phyloP scores from a whole-genome alignment of 2,113 vertebrate genomes.

The Cololabis saira region DNA sequence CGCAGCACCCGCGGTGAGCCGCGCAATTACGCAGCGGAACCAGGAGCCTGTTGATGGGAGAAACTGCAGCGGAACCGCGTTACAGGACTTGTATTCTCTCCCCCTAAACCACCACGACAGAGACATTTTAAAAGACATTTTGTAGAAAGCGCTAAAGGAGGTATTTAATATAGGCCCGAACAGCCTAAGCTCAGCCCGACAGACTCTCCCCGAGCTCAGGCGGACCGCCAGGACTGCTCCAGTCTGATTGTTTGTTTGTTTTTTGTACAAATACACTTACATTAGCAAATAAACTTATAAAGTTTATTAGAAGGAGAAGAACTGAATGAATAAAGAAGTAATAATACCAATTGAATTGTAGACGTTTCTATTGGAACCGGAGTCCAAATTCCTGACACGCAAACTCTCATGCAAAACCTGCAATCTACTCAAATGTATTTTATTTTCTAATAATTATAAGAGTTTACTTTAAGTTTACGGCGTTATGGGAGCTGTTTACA shows the following conservation, averaged over 20 bases:
- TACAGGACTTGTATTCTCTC: conserved; percentile 41
- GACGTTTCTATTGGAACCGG: conserved; percentile 64
- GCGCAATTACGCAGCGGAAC: conserved; percentile 37
- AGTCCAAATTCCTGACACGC: conserved; percentile 26
- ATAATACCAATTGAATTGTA: conserved; percentile 69
- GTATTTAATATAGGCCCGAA: conserved; percentile 77
- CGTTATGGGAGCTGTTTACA: too few relatives aligned
- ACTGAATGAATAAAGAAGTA: conserved; percentile 83
- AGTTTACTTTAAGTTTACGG: too few relatives aligned
- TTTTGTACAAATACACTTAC: conserved; percentile 87
- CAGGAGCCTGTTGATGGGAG: conserved; percentile 65
- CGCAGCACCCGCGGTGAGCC: conserved; percentile 90
- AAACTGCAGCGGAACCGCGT: conserved; percentile 72
- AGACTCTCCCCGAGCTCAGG: conserved; percentile 64
- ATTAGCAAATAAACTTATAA: conserved; percentile 85
- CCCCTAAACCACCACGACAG: conserved; percentile 39
- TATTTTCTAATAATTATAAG: too few relatives aligned
- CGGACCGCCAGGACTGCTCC: conserved; percentile 74
- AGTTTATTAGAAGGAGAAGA: conserved; percentile 86
- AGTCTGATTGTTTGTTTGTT: conserved; percentile 83
- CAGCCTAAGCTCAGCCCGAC: conserved; percentile 42
- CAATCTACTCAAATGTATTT: neutral
- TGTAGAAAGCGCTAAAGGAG: conserved; percentile 72
- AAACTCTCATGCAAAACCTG: neutral
- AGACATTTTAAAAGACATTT: conserved; percentile 78